Evolutionary conservation across 1,140 invertebrate genomes (phyloP).

Genomic region (Pseudomyrmex flavicornis): DNA sequence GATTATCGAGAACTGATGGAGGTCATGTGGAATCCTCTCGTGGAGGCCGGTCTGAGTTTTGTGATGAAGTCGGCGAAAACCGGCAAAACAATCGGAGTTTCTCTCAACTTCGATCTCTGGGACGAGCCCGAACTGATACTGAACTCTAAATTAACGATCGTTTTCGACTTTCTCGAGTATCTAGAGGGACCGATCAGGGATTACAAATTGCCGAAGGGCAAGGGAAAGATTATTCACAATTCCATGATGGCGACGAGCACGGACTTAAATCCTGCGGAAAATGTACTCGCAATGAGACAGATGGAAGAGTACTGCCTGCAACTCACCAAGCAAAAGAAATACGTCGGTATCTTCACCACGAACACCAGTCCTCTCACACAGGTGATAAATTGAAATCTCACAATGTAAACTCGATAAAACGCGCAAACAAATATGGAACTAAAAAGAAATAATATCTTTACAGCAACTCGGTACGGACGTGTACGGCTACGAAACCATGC

Average conservation of each 20-base stretch:
- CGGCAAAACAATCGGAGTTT: conserved; percentile 86
- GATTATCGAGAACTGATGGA: conserved; percentile 90
- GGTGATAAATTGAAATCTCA: conserved; percentile 82
- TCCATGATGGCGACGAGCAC: conserved; percentile 93
- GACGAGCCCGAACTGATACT: conserved; percentile 91
- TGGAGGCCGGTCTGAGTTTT: conserved; percentile 90
- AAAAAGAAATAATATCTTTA: not conserved
- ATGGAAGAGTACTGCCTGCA: conserved; percentile 91
- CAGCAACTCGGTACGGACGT: conserved; percentile 92
- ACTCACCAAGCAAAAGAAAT: conserved; percentile 88
- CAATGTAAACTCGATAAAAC: no score
- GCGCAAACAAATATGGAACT: no score
- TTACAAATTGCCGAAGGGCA: conserved; percentile 87
- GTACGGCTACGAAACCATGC: conserved; percentile 91
- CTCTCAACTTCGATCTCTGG: conserved; percentile 92
- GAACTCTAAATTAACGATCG: conserved; percentile 88
- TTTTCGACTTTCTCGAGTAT: conserved; percentile 92
- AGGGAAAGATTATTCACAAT: conserved; percentile 91
- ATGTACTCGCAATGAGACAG: conserved; percentile 90
- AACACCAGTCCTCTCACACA: conserved; percentile 94
- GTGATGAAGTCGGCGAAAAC: conserved; percentile 85
- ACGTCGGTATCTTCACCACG: conserved; percentile 92
- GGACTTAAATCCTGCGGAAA: conserved; percentile 88
- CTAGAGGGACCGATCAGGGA: conserved; percentile 90
- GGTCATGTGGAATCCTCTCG: conserved; percentile 88